Base-by-base conservation (phyloP, 1,140 invertebrate genomes). In the Pachypsylla venusta region DNA sequence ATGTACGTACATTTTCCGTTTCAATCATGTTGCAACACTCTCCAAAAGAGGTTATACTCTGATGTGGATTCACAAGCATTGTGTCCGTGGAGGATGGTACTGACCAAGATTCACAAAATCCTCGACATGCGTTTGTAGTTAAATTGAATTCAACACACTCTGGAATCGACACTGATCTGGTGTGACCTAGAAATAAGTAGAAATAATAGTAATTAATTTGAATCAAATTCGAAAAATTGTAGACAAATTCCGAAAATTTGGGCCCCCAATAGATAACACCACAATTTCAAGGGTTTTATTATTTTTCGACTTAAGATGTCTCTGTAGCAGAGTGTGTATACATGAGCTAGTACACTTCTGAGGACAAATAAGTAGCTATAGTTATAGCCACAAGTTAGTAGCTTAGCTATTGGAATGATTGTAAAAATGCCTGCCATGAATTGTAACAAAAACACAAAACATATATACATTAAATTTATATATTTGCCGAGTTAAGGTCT, bases 21-120 rank as follows among this genome's bases (percentile, higher is more conserved):
- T 89, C 85, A 81, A 89, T 87, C 58, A 91, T 91, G 70, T 86
- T 89, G 70, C 89, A 93, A 68, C 89, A 92, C 66, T 89, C 83
- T 1, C 86, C 87, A n/a, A 89, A 76, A 1, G 87, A 89, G 0
- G 88, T 89, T 54, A 92, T 81, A 1, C 83, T 77, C 66, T 86
- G 81, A 24, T 79, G 76, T 2, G 78, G 77, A 63, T 82, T 81
- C 22, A 69, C 68, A 12, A 61, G 27, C 2, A 78, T 61, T 0
- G 76, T 76, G 28, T 81, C 79, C 54, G 77, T 73, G 14, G 81
- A 73, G 0, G 82, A 79, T 63, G 75, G 82, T 65, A 79, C 75
- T 0, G 87, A 83, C 77, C 84, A 90, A 0, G 87, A 90, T 65
- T 86, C 81, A 70, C 89, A 93, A 72, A 80, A 91, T 0, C 88